Base-by-base conservation (phyloP, 1,140 invertebrate genomes). In the Drosophila carrolli region DNA sequence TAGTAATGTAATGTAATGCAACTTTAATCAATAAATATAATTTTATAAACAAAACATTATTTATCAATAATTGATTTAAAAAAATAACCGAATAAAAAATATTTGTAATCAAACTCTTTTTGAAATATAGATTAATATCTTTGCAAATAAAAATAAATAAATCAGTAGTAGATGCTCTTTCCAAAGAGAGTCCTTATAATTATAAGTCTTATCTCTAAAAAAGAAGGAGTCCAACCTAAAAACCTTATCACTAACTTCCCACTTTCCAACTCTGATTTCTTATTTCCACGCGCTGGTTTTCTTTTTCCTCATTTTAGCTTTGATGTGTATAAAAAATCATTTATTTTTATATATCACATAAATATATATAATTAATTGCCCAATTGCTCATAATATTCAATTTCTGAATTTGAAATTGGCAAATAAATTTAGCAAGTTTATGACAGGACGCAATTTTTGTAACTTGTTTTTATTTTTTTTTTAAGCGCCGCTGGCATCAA, bases 381-480 rank as follows among this genome's bases (percentile, higher is more conserved):
- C 16, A 61, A 74, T 74, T 70, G 71, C 35, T 41, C 55, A 54
- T 61, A 72, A 73, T 61, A 74, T 74, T 74, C 56, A 74, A 74
- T 72, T 72, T 72, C 38, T 73, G 54, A 38, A 71, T 71, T 53
- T 62, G 19, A 35, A 73, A 74, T 75, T 57, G 58, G 70, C 29
- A 50, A 62, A 75, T 75, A 65, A 75, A 74, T 75, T 75, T 11
- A 14, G 32, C 41, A 47, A 58, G 23, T 55, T 76, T 76, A 68
- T 76, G 62, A 51, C 54, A 76, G 62, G 50, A 76, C 55, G 41
- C 35, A 55, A 47, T 68, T 68, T 38, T 10, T 11, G 46, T 14
- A 38, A 16, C 40, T 66, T 55, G 27, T 57, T 46, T 70, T 48
- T 38, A 13, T 13, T 13, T 38, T 32, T 51, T 51, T 38, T 27